Percentiles rank a stretch among this genome's conserved stretches.
phyloP scores from a whole-genome alignment of 2,888 invertebrate species.

The Papilio protenor region DNA sequence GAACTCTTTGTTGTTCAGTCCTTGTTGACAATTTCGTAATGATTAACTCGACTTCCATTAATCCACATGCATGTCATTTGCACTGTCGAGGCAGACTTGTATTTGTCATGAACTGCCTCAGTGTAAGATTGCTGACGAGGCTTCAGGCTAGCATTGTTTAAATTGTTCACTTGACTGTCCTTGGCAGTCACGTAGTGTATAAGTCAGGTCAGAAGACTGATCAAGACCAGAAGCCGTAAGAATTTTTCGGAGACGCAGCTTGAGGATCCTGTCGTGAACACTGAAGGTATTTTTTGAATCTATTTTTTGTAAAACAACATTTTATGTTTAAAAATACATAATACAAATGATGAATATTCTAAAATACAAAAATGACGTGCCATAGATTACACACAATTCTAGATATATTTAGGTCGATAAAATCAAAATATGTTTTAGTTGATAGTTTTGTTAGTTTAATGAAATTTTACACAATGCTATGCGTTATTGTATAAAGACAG shows the following conservation, averaged over 20 bases:
- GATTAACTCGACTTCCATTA: conserved; percentile 60
- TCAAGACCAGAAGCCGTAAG: conserved; percentile 81
- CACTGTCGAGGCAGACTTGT: conserved; percentile 55
- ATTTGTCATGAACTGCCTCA: conserved; percentile 58
- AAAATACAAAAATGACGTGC: conserved; percentile 36
- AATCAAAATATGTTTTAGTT: conserved; percentile 17
- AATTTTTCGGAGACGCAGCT: conserved; percentile 81
- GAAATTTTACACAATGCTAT: conserved; percentile 4
- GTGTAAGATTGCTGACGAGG: conserved; percentile 70
- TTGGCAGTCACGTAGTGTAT: conserved; percentile 84
- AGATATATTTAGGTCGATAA: conserved; percentile 25
- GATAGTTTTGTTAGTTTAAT: conserved; percentile 20
- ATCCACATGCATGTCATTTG: conserved; percentile 61
- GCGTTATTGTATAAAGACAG: conserved; percentile 4
- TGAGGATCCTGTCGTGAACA: conserved; percentile 77
- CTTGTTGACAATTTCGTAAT: conserved; percentile 57
- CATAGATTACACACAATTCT: conserved; percentile 13
- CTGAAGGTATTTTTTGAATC: conserved; percentile 83
- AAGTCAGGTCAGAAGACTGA: conserved; percentile 85
- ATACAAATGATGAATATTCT: conserved; percentile 21
- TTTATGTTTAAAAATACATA: conserved; percentile 57
- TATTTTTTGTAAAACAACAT: conserved; percentile 79
- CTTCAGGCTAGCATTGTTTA: conserved; percentile 79
- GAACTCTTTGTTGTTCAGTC: conserved; percentile 65
- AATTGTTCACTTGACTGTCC: conserved; percentile 84